phyloP scores from a whole-genome alignment of 2,113 vertebrate species.

The Gobius niger region DNA sequence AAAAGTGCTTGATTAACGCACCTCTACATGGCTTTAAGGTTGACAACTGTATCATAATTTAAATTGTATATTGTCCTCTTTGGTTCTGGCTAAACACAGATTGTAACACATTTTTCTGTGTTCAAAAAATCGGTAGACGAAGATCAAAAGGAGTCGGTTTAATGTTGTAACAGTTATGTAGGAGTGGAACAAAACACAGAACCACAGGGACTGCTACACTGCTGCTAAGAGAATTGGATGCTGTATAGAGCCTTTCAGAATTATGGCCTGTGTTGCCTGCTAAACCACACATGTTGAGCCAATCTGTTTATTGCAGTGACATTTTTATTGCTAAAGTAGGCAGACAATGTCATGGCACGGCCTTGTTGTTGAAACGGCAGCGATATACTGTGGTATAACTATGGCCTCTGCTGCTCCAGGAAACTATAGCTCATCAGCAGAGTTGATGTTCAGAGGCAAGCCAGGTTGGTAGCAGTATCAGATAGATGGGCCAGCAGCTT shows the following conservation, averaged over 20 bases:
- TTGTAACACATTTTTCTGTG: constrained; percentile 22
- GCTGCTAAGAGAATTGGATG: constrained; percentile 22
- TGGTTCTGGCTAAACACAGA: background rate
- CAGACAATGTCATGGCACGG: constrained; percentile 34
- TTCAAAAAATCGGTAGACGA: constrained; percentile 13
- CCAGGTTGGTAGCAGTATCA: constrained; percentile 60
- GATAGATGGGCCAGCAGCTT: constrained; percentile 59
- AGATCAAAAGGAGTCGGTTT: constrained; percentile 21
- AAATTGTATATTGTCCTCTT: background rate
- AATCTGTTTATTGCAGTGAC: constrained; percentile 37
- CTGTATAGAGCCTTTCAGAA: constrained; percentile 21
- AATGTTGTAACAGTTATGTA: constrained; percentile 42
- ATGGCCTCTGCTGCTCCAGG: constrained; percentile 15
- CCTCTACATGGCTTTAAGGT: too few species aligned
- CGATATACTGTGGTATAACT: constrained; percentile 19
- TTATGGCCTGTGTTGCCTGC: constrained; percentile 13
- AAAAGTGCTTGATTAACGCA: too few species aligned
- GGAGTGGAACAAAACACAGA: constrained; percentile 47
- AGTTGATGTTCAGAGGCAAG: constrained; percentile 15
- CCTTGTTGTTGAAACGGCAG: constrained; percentile 21
- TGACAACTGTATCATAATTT: too few species aligned
- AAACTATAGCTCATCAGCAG: constrained; percentile 2
- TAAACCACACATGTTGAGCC: constrained; percentile 31
- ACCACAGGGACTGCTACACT: constrained; percentile 29
- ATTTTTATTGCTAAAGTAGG: constrained; percentile 49